These are phyloP conservation scores for Megaceryle maxima DNA, from an alignment of 2,113 vertebrate genomes.

Conservation along the genomic window DNA sequence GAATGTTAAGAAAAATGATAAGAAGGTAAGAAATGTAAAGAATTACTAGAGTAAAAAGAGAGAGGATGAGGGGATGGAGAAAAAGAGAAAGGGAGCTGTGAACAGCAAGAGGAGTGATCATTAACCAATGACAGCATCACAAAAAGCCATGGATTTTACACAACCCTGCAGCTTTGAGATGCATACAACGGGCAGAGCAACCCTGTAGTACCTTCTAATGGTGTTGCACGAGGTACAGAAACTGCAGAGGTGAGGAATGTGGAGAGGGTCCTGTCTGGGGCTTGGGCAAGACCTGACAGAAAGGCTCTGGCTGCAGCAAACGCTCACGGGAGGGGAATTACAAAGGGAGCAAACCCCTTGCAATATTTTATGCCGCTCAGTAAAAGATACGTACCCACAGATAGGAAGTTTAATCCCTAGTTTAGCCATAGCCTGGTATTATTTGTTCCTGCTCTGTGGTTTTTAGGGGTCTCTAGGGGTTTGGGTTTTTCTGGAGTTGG, in stretches of 20 bases:
- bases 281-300: not conserved
- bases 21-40: not conserved
- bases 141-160: not conserved
- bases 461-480: not conserved
- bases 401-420: not conserved
- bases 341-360: not conserved
- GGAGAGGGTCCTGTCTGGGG: not conserved
- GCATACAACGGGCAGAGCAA: accelerated
- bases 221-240: not conserved
- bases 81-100: not conserved
- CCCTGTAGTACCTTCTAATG: not conserved
- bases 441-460: not conserved
- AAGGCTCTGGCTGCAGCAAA: not conserved
- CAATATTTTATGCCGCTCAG: not conserved
- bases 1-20: too few relatives aligned
- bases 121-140: too few relatives aligned
- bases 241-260: not conserved
- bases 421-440: not conserved
- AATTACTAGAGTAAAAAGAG: not conserved
- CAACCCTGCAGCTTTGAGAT: not conserved
- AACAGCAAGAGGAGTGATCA: not conserved
- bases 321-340: accelerated
- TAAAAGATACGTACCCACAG: not conserved
- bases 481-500: not conserved
- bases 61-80: not conserved